Evolutionary conservation across 1,140 invertebrate species (phyloP), one percentile per base, ranked within the genome.

Genomic region (Dendroctonus ponderosae): DNA sequence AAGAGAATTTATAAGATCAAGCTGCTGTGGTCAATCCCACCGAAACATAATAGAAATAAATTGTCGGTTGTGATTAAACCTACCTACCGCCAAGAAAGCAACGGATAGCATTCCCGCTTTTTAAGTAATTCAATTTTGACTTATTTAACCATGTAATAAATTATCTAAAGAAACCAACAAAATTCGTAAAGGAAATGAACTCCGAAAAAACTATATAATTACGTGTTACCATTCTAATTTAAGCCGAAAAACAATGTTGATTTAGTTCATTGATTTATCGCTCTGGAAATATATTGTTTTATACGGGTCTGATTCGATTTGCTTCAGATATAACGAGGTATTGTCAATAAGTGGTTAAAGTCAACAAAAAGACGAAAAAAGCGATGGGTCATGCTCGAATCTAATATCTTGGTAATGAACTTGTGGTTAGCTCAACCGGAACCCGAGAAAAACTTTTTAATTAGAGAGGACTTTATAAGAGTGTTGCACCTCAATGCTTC

Each of bases 371-470:
- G 53, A 56, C 38, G 67, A 64, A 67, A 66, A 66, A 72, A 71
- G 59, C 54, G 66, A 42, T 57, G 56, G 64, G 71, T 75, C 71
- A 72, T 71, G 71, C 69, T 74, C 68, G 66, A 67, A 60, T 70
- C 68, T 74, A 71, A 71, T 74, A 58, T 62, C 62, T 66, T 67
- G 73, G 65, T 76, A 76, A 74, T 76, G 74, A 76, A 76, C 74
- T 74, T 76, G 74, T 72, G 71, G 69, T 62, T 63, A 71, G 64
- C 53, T 64, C 68, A 73, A 62, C 70, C 71, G 74, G 69, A 75
- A 75, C 74, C 67, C 11, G 12, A 70, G 67, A 75, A 75, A 75
- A 75, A 75, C 70, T 70, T 68, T 74, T 75, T 74, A 74, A 75
- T 75, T 75, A 75, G 71, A 70, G 66, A 70, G 70, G 57, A 71